phyloP scores from a whole-genome alignment of 2,888 invertebrate genomes.

The Agrenia bidenticulata region DNA sequence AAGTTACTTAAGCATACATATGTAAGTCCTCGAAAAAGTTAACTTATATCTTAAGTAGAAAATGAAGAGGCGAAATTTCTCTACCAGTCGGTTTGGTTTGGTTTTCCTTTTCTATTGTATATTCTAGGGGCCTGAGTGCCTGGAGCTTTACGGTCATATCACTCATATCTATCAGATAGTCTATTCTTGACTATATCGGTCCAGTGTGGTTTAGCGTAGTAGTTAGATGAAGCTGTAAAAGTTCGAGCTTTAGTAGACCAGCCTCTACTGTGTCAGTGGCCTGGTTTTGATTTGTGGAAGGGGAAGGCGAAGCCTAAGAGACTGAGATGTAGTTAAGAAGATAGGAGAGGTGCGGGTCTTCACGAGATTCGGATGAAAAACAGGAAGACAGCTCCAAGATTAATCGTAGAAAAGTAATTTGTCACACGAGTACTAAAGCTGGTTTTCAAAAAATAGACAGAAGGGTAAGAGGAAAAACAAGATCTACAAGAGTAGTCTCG shows the following conservation, averaged over 20 bases:
- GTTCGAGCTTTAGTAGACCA: background rate
- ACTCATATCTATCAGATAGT: too few species aligned
- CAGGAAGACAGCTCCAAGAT: conserved; percentile 52
- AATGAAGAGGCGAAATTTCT: conserved; percentile 7
- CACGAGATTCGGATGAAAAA: conserved; percentile 17
- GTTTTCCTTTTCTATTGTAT: too few species aligned
- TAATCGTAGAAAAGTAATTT: conserved; percentile 53
- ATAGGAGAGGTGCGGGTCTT: conserved; percentile 6
- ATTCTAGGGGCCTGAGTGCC: too few species aligned
- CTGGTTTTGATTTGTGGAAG: conserved; percentile 20
- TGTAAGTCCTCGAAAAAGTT: background rate
- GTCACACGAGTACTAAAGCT: conserved; percentile 47
- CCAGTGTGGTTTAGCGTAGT: too few species aligned
- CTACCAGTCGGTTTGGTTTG: background rate
- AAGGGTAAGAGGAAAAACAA: conserved; percentile 9
- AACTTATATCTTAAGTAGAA: conserved; percentile 7
- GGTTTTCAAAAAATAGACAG: conserved; percentile 36
- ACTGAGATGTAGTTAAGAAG: conserved; percentile 10
- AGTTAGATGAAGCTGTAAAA: background rate
- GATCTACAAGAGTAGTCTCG: background rate
- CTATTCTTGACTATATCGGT: too few species aligned
- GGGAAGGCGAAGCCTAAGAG: conserved; percentile 10
- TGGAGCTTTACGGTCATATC: too few species aligned
- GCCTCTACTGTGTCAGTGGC: conserved; percentile 18
- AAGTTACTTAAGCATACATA: too few species aligned